A percentile compares a stretch with the other conserved stretches of the same genome.
These are phyloP conservation scores for Creontiades dilutus DNA, from an alignment of 2,888 invertebrate species.

Conservation along the genomic window DNA sequence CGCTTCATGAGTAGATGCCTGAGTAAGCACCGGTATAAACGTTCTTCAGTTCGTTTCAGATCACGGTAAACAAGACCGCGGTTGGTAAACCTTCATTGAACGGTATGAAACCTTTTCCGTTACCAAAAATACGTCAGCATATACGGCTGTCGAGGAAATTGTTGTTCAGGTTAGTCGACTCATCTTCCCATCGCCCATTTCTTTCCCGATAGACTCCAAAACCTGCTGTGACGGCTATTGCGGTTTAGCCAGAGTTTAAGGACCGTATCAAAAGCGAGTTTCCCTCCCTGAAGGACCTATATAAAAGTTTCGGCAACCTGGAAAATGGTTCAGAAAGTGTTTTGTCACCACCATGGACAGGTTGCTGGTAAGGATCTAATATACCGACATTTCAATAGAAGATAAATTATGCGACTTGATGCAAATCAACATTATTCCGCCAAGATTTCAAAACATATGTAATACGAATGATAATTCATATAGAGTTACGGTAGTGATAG, in stretches of 20 bases:
- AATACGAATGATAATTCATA: no score
- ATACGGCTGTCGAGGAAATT: neutral
- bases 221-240: slow-evolving; percentile 28
- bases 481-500: no score
- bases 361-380: slow-evolving; percentile 2
- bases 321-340: slow-evolving; percentile 31
- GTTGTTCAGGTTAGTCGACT: slow-evolving; percentile 9
- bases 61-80: no score
- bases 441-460: no score
- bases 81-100: neutral
- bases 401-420: no score
- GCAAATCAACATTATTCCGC: no score
- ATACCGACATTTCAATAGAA: no score
- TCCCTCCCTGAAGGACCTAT: slow-evolving; percentile 29
- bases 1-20: no score
- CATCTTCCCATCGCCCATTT: slow-evolving; percentile 29
- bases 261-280: slow-evolving; percentile 61
- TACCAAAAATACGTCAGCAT: neutral
- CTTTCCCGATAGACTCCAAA: neutral
- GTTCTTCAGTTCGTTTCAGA: no score
- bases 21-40: no score
- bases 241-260: slow-evolving; percentile 47
- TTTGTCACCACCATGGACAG: neutral
- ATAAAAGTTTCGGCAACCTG: slow-evolving; percentile 15
- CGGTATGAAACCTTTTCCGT: neutral